phyloP scores from a whole-genome alignment of 2,888 invertebrate species.

The Diarsia mendica region DNA sequence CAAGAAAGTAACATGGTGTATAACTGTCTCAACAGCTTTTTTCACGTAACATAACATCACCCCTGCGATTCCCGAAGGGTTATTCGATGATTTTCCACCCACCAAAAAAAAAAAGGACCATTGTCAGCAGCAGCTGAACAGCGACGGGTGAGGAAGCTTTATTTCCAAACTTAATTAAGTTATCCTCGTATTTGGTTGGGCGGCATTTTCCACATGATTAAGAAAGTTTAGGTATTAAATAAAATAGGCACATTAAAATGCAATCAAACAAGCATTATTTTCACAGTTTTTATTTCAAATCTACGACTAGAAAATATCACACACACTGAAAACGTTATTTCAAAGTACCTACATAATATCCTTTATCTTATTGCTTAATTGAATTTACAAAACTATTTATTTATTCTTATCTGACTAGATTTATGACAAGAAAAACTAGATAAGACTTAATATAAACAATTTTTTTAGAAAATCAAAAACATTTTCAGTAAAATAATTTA shows the following conservation, averaged over 20 bases:
- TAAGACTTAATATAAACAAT: not conserved
- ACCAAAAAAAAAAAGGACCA: too few species aligned
- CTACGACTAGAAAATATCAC: conserved; percentile 54
- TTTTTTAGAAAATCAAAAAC: not conserved
- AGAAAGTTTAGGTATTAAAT: not conserved
- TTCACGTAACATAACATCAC: too few species aligned
- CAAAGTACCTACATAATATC: not conserved
- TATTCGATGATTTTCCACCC: too few species aligned
- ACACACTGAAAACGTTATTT: conserved; percentile 35
- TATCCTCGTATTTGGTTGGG: not conserved
- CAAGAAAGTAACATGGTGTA: too few species aligned
- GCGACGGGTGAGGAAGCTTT: too few species aligned
- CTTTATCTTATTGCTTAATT: not conserved
- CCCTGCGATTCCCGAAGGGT: too few species aligned
- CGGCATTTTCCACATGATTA: not conserved
- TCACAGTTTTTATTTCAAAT: conserved; percentile 24
- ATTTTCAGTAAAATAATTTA: not conserved
- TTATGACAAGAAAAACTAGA: not conserved
- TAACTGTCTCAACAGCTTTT: too few species aligned
- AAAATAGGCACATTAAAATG: not conserved
- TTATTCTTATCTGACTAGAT: conserved; percentile 13
- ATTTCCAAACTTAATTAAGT: not conserved
- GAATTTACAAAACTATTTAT: conserved; percentile 31
- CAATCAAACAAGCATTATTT: conserved; percentile 27
- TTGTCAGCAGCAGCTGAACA: too few species aligned